A percentile compares a stretch with the other conserved stretches of the same genome.
Evolutionary conservation across 2,888 invertebrate species (phyloP).

Genomic region (Lithosia quadra): DNA sequence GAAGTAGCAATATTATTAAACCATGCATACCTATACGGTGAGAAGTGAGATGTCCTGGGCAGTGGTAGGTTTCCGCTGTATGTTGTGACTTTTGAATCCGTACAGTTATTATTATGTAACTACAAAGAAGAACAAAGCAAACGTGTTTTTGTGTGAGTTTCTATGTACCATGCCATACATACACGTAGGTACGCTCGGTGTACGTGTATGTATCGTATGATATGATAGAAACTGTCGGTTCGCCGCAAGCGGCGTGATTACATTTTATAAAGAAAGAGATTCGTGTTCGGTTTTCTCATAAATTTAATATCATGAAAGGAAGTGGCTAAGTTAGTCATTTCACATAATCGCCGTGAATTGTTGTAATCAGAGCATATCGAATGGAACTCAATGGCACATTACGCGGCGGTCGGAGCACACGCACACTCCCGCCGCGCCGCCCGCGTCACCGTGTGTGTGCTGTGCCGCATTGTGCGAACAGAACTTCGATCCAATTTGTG

Average conservation of each 20-base stretch:
- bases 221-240: background rate
- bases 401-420: slow-evolving; percentile 21
- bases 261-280: slow-evolving; percentile 9
- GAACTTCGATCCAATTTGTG: too few species aligned
- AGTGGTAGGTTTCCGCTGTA: background rate
- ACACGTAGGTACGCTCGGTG: background rate
- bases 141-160: too few species aligned
- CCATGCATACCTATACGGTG: background rate
- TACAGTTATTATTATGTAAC: background rate
- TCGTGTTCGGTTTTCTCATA: slow-evolving; percentile 28
- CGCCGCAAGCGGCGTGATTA: background rate
- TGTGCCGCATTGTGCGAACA: too few species aligned
- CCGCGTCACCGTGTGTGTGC: slow-evolving; percentile 3
- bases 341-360: slow-evolving; percentile 38
- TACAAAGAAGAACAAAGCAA: too few species aligned
- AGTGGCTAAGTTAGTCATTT: slow-evolving; percentile 27
- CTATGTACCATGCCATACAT: background rate
- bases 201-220: background rate
- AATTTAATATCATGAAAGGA: background rate
- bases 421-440: slow-evolving; percentile 18
- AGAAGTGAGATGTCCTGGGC: background rate
- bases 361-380: slow-evolving; percentile 49
- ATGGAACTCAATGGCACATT: slow-evolving; percentile 44
- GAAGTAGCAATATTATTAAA: slow-evolving; percentile 3
- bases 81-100: background rate